phyloP scores from a whole-genome alignment of 2,113 vertebrate genomes.

The Phaethornis superciliosus region DNA sequence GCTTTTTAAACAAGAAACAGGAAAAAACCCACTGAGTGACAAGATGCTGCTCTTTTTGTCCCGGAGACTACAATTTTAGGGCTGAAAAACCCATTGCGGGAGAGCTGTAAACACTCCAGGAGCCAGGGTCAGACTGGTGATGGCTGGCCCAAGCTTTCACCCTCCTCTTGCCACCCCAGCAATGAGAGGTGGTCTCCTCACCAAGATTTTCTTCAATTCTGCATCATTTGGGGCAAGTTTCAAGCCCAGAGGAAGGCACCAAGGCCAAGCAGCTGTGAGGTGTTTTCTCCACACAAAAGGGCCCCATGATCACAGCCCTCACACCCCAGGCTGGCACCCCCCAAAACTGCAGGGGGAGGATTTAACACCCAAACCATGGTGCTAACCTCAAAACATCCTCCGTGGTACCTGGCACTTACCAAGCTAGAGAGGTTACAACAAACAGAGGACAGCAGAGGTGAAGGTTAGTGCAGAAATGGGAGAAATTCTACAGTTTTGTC shows the following conservation, averaged over 20 bases:
- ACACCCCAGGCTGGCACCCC: rapidly evolving
- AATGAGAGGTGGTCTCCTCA: too few species aligned
- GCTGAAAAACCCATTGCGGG: neutral
- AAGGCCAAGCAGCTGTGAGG: rapidly evolving
- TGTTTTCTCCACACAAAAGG: rapidly evolving
- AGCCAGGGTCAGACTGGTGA: neutral
- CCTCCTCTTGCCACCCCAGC: neutral
- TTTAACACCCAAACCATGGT: neutral
- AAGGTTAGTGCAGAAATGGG: rapidly evolving
- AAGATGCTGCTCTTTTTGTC: neutral
- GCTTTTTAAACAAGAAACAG: neutral
- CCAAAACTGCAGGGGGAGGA: neutral
- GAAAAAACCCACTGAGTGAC: rapidly evolving
- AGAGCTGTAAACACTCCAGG: neutral
- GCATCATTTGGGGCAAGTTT: rapidly evolving
- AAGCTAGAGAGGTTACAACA: neutral
- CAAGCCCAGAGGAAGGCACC: rapidly evolving
- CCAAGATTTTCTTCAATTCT: rapidly evolving
- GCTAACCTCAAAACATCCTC: rapidly evolving
- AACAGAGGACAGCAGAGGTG: rapidly evolving
- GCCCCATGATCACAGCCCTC: rapidly evolving
- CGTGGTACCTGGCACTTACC: rapidly evolving
- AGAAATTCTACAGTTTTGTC: neutral
- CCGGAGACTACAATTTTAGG: rapidly evolving
- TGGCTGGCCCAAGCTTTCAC: rapidly evolving